phyloP scores from a whole-genome alignment of 1,140 invertebrate species.

The Drosophila prosaltans region DNA sequence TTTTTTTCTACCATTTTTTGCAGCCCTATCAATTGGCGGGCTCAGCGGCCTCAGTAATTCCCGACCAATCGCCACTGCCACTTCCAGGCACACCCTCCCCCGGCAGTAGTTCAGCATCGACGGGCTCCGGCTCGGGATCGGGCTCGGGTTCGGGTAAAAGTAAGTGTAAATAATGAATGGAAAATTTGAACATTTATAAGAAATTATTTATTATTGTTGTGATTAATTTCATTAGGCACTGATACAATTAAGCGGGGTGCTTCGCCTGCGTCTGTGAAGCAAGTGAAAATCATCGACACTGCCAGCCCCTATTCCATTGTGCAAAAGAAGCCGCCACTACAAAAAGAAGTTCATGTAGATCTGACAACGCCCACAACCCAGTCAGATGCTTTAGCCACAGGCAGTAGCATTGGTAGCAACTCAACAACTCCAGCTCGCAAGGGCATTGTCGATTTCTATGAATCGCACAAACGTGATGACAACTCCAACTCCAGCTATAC shows the following conservation, averaged over 20 bases:
- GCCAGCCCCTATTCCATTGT: conserved; percentile 76
- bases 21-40: conserved; percentile 83
- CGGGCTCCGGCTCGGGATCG: conserved; percentile 81
- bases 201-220: not conserved
- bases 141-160: conserved; percentile 79
- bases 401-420: conserved; percentile 13
- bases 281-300: conserved; percentile 77
- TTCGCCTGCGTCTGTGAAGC: conserved; percentile 78
- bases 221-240: conserved; percentile 62
- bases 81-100: conserved; percentile 83
- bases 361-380: conserved; percentile 58
- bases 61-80: conserved; percentile 83
- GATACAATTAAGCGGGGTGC: conserved; percentile 83
- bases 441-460: conserved; percentile 71
- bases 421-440: conserved; percentile 45
- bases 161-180: conserved; percentile 30
- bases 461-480: conserved; percentile 71
- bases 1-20: conserved; percentile 36
- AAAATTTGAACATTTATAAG: too few relatives aligned
- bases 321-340: conserved; percentile 68
- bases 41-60: conserved; percentile 83
- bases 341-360: conserved; percentile 64
- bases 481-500: conserved; percentile 45
- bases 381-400: conserved; percentile 27
- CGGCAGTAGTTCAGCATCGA: conserved; percentile 83